Conservation (phyloP, 1,140 invertebrate species). For the Pinna nobilis region DNA sequence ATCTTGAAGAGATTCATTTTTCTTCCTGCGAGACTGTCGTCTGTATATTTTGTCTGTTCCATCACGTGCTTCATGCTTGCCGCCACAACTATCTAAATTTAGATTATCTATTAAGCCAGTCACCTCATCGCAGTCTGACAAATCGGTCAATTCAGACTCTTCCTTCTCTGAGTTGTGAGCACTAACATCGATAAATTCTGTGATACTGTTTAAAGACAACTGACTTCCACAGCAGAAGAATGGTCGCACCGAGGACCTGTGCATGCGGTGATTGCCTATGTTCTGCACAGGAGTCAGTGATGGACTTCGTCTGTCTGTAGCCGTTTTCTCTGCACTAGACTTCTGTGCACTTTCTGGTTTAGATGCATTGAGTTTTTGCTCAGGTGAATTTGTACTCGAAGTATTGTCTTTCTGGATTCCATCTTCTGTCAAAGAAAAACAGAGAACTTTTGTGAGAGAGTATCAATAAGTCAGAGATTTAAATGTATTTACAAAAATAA, state of each 20-base stretch:
- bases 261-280: constrained; percentile 39
- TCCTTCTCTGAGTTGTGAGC: constrained; percentile 11
- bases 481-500: neutral
- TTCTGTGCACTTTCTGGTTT: neutral
- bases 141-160: constrained; percentile 48
- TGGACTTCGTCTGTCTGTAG: neutral
- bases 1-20: too few relatives aligned
- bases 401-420: neutral
- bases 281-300: neutral
- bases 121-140: constrained; percentile 51
- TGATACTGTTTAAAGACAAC: constrained; percentile 62
- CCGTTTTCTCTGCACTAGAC: constrained; percentile 14
- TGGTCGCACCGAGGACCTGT: constrained; percentile 65
- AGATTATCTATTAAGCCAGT: constrained; percentile 25
- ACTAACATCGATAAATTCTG: constrained; percentile 30
- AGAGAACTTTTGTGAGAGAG: neutral
- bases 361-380: neutral
- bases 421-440: neutral
- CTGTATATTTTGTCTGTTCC: constrained; percentile 18
- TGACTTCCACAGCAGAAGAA: constrained; percentile 72
- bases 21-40: constrained; percentile 30
- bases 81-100: constrained; percentile 14
- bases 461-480: neutral
- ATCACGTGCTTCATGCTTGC: neutral
- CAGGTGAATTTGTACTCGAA: too few relatives aligned